Base-by-base conservation (phyloP, 2,113 vertebrate species). In the Probosciger aterrimus region DNA sequence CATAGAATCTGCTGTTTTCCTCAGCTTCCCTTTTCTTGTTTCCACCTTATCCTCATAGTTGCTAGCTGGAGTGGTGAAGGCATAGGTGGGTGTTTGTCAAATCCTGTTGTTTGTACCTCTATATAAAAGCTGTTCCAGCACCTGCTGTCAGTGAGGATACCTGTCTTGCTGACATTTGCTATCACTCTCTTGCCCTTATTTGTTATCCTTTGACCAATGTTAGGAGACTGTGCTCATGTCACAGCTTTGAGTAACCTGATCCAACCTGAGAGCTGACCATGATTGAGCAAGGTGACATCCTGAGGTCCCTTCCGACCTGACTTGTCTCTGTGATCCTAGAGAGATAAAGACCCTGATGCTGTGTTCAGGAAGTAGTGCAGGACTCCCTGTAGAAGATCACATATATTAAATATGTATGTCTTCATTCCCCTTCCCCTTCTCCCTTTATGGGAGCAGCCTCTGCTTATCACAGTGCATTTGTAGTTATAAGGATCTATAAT, bases 31-130 rank as follows among this genome's bases (percentile, higher is more conserved):
- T 59, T 43, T 57, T 78, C 14, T 33, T 33, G 8, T 47, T 82
- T 63, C 33, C 20, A 50, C 44, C 46, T 77, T 41, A 33, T 6
- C 3, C 47, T n/a, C 4, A 0, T 25, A 39, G 67, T 35, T 60
- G 75, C 30, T 23, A 1, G 27, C 2, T n/a, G 49, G 39, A 73
- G 11, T 59, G 59, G 20, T 67, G 83, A 39, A 47, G 10, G 18
- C 63, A 44, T 33, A 31, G 44, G 18, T 25, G 39, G 41, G 7
- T 67, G 41, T 19, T 92, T 25, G 41, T 39, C 41, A 78, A 5
- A 68, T 47, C 0, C 0, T 22, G 8, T 65, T 84, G 43, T 63
- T 41, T 50, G 4, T 25, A 50, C 6, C 15, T 77, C 31, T 19
- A 15, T 15, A 33, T 18, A 31, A 18, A 25, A 76, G 39, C 77